These are phyloP conservation scores for Hystrix cristata DNA, from an alignment of 2,113 vertebrate species.

Conservation along the genomic window DNA sequence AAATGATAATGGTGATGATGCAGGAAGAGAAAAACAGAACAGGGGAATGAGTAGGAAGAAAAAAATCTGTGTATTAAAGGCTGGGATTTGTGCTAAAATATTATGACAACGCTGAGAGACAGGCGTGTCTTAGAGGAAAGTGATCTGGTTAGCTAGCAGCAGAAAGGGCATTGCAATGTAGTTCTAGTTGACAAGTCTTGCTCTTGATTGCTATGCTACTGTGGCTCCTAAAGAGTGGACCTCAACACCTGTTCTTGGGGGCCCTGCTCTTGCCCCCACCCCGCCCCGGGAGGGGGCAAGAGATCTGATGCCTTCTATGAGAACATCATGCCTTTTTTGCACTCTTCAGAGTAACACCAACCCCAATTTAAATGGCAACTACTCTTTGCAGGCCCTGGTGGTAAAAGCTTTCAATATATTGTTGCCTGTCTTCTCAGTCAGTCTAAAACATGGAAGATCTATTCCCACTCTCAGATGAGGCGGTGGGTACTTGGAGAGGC, in stretches of 20 bases:
- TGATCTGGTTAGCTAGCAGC: neutral
- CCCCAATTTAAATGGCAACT: neutral
- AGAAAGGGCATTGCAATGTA: neutral
- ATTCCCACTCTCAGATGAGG: neutral
- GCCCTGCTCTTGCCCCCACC: neutral
- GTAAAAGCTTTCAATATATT: neutral
- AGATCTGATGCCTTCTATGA: neutral
- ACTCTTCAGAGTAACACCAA: neutral
- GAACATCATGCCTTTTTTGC: neutral
- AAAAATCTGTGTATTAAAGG: neutral
- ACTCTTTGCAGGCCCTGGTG: no score
- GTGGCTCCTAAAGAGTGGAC: neutral
- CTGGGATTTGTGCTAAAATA: neutral
- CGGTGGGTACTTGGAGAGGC: neutral
- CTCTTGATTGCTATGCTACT: neutral
- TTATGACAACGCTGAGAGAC: fast-evolving
- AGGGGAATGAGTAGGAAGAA: neutral
- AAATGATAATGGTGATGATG: neutral
- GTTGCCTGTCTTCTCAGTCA: neutral
- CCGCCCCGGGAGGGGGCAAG: neutral
- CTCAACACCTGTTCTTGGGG: neutral
- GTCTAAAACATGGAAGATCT: neutral
- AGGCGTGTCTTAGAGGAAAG: neutral
- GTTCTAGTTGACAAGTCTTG: neutral
- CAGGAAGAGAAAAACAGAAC: no score